phyloP scores from a whole-genome alignment of 2,888 invertebrate genomes.

The Lasioglossum malachurum region DNA sequence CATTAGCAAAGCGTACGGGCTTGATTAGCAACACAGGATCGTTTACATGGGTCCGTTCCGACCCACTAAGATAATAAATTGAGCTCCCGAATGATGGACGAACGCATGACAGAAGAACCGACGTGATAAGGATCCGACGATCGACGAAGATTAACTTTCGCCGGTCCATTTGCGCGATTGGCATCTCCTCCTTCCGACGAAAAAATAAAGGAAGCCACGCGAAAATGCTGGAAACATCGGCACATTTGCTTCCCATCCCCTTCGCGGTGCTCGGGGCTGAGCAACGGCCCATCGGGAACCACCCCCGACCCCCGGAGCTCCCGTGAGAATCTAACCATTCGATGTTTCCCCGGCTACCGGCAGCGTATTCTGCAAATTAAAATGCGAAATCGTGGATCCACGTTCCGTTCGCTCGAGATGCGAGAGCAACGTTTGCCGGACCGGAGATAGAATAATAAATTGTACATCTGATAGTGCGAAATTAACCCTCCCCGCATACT shows the following conservation, averaged over 20 bases:
- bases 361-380: slow-evolving; percentile 48
- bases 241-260: slow-evolving; percentile 34
- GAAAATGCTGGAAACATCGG: slow-evolving; percentile 41
- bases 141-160: slow-evolving; percentile 33
- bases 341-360: not conserved
- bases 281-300: slow-evolving; percentile 40
- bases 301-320: slow-evolving; percentile 23
- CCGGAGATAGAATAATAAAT: not conserved
- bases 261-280: not conserved
- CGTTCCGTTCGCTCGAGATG: not conserved
- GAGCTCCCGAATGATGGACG: not conserved
- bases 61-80: not conserved
- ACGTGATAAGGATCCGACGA: not conserved
- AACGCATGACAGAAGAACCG: not conserved
- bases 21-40: not conserved
- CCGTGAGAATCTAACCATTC: slow-evolving; percentile 55
- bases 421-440: not conserved
- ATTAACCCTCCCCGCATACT: not conserved
- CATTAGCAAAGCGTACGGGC: not conserved
- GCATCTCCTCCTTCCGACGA: slow-evolving; percentile 28
- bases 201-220: not conserved
- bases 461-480: not conserved
- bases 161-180: slow-evolving; percentile 49
- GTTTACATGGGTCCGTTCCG: not conserved
- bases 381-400: slow-evolving; percentile 28